Percentiles rank a stretch among this genome's conserved stretches.
phyloP scores from a whole-genome alignment of 1,140 invertebrate species.

The Heliconius melpomene region DNA sequence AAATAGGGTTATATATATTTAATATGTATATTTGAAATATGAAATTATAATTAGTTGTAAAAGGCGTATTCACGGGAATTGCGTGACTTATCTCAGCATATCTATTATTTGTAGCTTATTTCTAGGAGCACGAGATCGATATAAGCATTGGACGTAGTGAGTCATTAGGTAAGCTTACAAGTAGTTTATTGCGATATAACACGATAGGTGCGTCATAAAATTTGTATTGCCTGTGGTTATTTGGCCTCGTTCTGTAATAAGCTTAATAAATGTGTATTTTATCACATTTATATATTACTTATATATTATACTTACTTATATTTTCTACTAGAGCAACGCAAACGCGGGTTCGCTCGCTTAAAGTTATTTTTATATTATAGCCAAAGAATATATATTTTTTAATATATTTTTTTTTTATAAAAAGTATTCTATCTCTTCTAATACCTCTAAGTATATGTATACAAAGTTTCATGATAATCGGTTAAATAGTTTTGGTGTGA shows the following conservation, averaged over 20 bases:
- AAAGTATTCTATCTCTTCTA: no score
- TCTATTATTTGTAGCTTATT: constrained; percentile 23
- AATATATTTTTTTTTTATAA: no score
- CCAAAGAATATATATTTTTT: no score
- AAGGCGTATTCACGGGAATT: not conserved
- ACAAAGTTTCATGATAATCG: no score
- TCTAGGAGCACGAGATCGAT: constrained; percentile 20
- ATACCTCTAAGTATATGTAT: no score
- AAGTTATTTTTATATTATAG: no score
- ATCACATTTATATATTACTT: not conserved
- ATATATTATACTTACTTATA: no score
- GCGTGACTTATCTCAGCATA: constrained; percentile 20
- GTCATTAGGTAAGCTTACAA: constrained; percentile 22
- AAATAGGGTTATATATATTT: no score
- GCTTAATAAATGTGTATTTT: not conserved
- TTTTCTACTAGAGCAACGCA: no score
- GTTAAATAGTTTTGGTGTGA: no score
- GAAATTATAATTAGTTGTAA: not conserved
- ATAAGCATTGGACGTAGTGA: constrained; percentile 27
- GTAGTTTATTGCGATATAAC: constrained; percentile 16
- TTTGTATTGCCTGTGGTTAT: not conserved
- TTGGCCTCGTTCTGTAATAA: not conserved
- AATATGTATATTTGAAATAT: no score
- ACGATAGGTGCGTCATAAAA: constrained; percentile 22
- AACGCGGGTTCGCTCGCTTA: no score